Conservation (phyloP, 1,140 invertebrate genomes). For the Camponotus vicinus region DNA sequence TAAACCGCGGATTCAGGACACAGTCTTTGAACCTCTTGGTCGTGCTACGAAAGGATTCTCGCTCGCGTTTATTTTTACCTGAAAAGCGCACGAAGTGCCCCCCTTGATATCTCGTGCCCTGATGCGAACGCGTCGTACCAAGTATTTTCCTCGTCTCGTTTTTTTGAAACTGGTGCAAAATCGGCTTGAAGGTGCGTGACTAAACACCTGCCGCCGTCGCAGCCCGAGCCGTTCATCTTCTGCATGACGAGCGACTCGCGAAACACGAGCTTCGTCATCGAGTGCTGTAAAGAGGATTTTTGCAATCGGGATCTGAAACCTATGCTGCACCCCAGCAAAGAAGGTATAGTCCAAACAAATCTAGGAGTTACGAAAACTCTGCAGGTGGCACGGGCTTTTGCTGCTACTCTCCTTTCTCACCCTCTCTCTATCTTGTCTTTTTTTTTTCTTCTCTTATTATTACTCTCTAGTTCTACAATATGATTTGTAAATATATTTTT, state of each 20-base stretch:
- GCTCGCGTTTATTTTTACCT: constrained; percentile 29
- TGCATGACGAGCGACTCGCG: constrained; percentile 85
- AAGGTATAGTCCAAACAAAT: constrained; percentile 82
- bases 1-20: neutral
- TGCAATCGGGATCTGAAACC: constrained; percentile 88
- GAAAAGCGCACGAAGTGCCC: constrained; percentile 15
- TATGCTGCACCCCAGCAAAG: constrained; percentile 84
- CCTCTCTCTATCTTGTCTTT: constrained; percentile 46
- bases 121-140: constrained; percentile 18
- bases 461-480: neutral
- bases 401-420: constrained; percentile 63
- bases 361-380: constrained; percentile 78
- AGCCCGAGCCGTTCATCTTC: constrained; percentile 85
- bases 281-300: constrained; percentile 90
- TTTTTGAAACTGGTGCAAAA: constrained; percentile 81
- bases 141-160: constrained; percentile 63
- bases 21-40: constrained; percentile 40
- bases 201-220: constrained; percentile 84
- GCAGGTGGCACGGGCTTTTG: constrained; percentile 78
- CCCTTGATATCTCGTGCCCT: constrained; percentile 31
- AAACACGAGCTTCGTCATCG: constrained; percentile 88
- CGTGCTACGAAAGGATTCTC: constrained; percentile 41
- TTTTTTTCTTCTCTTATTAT: neutral
- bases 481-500: neutral
- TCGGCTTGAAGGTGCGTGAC: constrained; percentile 85